These are phyloP conservation scores for Muntiacus reevesi DNA, from an alignment of 2,113 vertebrate genomes.

Conservation along the genomic window DNA sequence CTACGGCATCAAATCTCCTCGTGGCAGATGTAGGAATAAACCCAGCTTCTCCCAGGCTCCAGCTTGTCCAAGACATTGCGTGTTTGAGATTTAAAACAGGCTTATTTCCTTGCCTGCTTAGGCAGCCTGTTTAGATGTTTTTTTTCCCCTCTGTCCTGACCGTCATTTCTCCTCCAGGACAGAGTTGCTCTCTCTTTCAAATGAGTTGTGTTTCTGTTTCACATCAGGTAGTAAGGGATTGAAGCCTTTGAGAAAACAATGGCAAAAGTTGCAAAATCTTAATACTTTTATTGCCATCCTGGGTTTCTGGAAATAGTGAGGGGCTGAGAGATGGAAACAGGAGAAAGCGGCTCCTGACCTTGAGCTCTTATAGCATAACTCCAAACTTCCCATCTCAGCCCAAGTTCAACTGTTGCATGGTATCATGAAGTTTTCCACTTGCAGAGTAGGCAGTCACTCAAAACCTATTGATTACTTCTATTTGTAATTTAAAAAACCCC, in stretches of 20 bases:
- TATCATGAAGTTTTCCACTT: background rate
- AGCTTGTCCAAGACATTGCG: fast-evolving
- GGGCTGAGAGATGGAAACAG: background rate
- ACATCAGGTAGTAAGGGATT: background rate
- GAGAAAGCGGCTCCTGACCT: background rate
- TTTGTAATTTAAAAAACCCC: background rate
- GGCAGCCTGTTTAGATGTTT: background rate
- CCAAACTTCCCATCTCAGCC: background rate
- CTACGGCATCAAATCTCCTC: background rate
- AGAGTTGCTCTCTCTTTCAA: background rate
- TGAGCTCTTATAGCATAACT: background rate
- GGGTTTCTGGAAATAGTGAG: background rate
- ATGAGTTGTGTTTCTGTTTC: background rate
- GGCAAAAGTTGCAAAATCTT: background rate
- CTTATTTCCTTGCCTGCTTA: background rate
- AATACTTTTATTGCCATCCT: background rate
- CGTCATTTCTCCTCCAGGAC: background rate
- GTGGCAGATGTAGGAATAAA: background rate
- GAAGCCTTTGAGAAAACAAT: background rate
- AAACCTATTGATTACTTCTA: background rate
- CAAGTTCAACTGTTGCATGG: too few species aligned
- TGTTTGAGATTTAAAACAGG: background rate
- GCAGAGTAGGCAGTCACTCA: background rate
- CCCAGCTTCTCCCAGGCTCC: background rate
- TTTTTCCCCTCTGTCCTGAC: background rate